Percentiles rank a stretch among this genome's conserved stretches.
These are phyloP conservation scores for Cydia amplana DNA, from an alignment of 1,140 invertebrate genomes.

Conservation along the genomic window DNA sequence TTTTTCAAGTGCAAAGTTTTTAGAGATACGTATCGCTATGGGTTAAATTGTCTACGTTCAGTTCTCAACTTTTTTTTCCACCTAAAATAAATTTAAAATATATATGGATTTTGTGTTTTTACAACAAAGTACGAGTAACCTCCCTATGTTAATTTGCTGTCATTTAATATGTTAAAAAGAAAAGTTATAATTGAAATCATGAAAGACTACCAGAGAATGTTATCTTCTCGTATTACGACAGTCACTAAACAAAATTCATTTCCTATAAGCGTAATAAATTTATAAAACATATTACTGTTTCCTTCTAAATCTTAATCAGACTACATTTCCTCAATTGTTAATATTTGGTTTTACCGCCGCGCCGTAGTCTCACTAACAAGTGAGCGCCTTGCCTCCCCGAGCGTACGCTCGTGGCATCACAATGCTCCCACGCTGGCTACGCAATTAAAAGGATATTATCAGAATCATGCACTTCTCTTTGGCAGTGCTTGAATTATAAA, in stretches of 20 bases:
- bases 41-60: background rate
- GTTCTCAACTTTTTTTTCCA: background rate
- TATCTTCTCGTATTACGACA: too few species aligned
- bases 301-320: background rate
- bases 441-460: constrained; percentile 70
- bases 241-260: background rate
- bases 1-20: constrained; percentile 64
- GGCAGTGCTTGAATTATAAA: background rate
- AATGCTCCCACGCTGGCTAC: constrained; percentile 47
- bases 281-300: background rate
- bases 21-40: constrained; percentile 6
- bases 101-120: too few species aligned
- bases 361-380: constrained; percentile 61
- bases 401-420: constrained; percentile 51
- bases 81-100: too few species aligned
- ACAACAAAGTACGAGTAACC: too few species aligned
- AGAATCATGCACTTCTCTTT: constrained; percentile 45
- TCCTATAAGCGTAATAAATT: background rate
- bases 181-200: too few species aligned
- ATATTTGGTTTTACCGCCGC: constrained; percentile 67
- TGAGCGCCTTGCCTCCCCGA: constrained; percentile 55
- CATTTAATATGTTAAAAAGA: too few species aligned
- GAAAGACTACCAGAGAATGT: too few species aligned
- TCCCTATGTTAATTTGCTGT: too few species aligned
- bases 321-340: constrained; percentile 63